Evolutionary conservation across 2,797 vertebrate species (phyloP), one percentile per base, ranked within the genome.

Genomic region (Amblyopsis hoosieri): DNA sequence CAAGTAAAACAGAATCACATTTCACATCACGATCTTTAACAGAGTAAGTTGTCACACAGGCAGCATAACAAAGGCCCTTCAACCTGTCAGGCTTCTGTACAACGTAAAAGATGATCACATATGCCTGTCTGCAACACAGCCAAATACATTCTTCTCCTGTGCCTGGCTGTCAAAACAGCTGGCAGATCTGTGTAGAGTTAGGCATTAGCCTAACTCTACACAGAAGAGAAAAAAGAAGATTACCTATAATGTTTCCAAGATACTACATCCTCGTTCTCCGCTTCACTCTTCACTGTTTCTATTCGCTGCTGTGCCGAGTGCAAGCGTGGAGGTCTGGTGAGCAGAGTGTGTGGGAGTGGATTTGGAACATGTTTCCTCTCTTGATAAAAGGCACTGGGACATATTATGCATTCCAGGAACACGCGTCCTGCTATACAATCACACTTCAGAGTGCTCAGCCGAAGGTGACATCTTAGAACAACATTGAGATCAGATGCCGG

Each of bases 211-310:
- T n/a, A n/a, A n/a, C n/a, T n/a, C n/a, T n/a, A n/a, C n/a, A n/a
- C n/a, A n/a, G n/a, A n/a, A n/a, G n/a, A n/a, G n/a, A n/a, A n/a
- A n/a, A n/a, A 71, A 74, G 1, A 15, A 78, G 67, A 74, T 64
- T 66, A 62, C 74, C 78, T 73, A 47, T 73, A 47, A 72, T 77
- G 72, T 52, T 65, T 71, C 53, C 49, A 12, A 62, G 60, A 76
- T 77, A 79, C 66, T 45, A 53, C 46, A 66, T 82, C 60, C 45
- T 58, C 75, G 57, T 71, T 72, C 66, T 65, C 55, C 1, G 1
- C 55, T 65, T 84, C 80, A 67, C 67, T 76, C 82, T 82, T 86
- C 81, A 84, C 74, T 71, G 76, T 74, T 76, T 72, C 69, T 70
- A 79, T 68, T 60, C 66, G 7, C 3, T 12, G 9, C 12, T 81